Conservation (phyloP, 2,888 invertebrate genomes). For the Ormyrus thymus region DNA sequence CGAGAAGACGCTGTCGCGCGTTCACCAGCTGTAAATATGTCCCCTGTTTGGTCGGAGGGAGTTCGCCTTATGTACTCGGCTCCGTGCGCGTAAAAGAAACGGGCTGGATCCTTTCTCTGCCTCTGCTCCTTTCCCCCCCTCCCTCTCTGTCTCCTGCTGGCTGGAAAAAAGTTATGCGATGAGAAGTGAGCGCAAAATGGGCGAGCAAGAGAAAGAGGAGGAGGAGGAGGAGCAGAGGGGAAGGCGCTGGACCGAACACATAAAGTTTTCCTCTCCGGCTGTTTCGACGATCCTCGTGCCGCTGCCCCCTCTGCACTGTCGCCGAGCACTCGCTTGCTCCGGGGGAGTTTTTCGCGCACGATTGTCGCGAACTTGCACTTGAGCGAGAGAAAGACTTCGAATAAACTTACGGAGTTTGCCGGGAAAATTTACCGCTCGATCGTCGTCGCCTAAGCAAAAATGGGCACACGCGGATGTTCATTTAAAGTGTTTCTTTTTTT, state of each 20-base stretch:
- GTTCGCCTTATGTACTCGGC: slow-evolving; percentile 12
- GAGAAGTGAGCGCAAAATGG: slow-evolving; percentile 59
- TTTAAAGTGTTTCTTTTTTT: background rate
- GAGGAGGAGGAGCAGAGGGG: no score
- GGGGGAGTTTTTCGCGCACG: slow-evolving; percentile 4
- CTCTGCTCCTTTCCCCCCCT: no score
- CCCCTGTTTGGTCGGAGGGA: slow-evolving; percentile 33
- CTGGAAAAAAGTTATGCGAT: slow-evolving; percentile 56
- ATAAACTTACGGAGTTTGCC: background rate
- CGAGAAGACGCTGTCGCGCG: slow-evolving; percentile 2
- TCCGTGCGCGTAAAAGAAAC: slow-evolving; percentile 1
- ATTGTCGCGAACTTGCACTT: background rate
- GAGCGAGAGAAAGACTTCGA: background rate
- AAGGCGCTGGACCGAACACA: slow-evolving; percentile 5
- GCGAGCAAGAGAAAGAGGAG: background rate
- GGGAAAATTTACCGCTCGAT: background rate
- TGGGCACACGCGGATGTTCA: background rate
- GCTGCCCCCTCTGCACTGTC: background rate
- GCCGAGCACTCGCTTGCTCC: background rate
- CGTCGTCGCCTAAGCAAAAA: background rate
- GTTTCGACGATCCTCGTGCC: slow-evolving; percentile 10
- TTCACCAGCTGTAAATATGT: slow-evolving; percentile 32
- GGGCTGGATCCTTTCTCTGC: background rate
- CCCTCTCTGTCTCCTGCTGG: background rate
- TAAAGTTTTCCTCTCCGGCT: slow-evolving; percentile 23